These are phyloP conservation scores for Philotrypesis tridentata DNA, from an alignment of 1,140 invertebrate genomes.

Conservation along the genomic window DNA sequence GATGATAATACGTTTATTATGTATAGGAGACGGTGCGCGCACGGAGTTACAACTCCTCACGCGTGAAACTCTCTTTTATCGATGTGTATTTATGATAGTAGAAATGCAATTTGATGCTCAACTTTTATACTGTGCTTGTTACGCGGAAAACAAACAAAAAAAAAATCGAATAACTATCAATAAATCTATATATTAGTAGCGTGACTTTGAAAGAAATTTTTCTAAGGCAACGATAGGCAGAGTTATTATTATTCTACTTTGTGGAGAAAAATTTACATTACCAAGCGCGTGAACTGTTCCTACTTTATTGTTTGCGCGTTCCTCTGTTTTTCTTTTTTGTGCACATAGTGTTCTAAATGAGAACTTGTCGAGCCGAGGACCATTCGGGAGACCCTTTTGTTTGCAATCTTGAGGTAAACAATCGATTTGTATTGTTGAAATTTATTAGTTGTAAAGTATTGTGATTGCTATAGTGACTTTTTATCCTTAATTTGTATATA, in stretches of 20 bases:
- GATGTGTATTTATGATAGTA: slow-evolving; percentile 42
- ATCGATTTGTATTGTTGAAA: slow-evolving; percentile 41
- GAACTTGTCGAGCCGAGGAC: slow-evolving; percentile 10
- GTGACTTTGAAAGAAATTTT: slow-evolving; percentile 20
- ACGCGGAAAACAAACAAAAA: slow-evolving; percentile 35
- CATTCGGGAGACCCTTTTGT: slow-evolving; percentile 31
- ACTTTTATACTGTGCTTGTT: slow-evolving; percentile 67
- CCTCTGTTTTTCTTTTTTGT: slow-evolving; percentile 43
- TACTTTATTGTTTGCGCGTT: slow-evolving; percentile 62
- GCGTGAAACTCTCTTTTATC: slow-evolving; percentile 42
- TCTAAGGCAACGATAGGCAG: slow-evolving; percentile 13
- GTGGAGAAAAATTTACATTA: slow-evolving; percentile 24
- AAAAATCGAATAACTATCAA: slow-evolving; percentile 25
- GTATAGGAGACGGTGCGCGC: not conserved
- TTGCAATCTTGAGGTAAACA: slow-evolving; percentile 28
- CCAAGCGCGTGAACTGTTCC: slow-evolving; percentile 62
- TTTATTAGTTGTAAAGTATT: slow-evolving; percentile 40
- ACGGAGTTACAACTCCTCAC: slow-evolving; percentile 11
- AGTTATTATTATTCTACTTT: slow-evolving; percentile 21
- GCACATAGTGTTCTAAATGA: slow-evolving; percentile 43
- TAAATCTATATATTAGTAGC: slow-evolving; percentile 11
- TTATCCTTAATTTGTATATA: slow-evolving; percentile 40
- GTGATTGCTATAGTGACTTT: slow-evolving; percentile 40
- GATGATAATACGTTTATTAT: not conserved
- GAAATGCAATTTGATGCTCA: slow-evolving; percentile 57